Percentiles rank a stretch among this genome's conserved stretches.
Conservation (phyloP, 2,888 invertebrate species). For the Ditula angustiorana region DNA sequence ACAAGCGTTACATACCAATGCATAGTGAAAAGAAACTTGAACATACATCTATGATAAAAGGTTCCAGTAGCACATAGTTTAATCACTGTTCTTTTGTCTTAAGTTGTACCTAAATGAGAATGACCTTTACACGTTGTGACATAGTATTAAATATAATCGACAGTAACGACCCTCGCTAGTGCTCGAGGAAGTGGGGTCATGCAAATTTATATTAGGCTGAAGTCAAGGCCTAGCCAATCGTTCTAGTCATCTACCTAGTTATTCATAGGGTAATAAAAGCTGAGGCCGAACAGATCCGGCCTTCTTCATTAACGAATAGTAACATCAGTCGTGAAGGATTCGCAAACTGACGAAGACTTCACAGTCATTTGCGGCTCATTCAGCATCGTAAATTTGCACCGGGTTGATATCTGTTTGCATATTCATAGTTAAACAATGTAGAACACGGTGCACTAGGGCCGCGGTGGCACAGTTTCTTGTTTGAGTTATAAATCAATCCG, state of each 20-base stretch:
- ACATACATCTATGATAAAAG: not conserved
- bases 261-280: conserved; percentile 77
- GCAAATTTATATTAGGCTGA: conserved; percentile 77
- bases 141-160: conserved; percentile 67
- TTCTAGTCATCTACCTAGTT: conserved; percentile 72
- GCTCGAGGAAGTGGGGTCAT: conserved; percentile 80
- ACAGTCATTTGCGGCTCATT: conserved; percentile 26
- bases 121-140: conserved; percentile 57
- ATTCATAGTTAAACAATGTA: conserved; percentile 77
- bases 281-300: conserved; percentile 67
- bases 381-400: conserved; percentile 42
- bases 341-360: conserved; percentile 13
- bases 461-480: conserved; percentile 82
- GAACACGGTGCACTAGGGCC: conserved; percentile 73
- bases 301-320: conserved; percentile 58
- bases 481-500: conserved; percentile 80
- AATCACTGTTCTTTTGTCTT: conserved; percentile 29
- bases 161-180: conserved; percentile 70
- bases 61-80: conserved; percentile 6
- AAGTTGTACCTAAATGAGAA: conserved; percentile 34
- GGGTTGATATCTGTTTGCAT: conserved; percentile 66
- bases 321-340: conserved; percentile 41
- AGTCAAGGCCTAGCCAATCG: conserved; percentile 82
- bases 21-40: not conserved
- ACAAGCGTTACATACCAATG: conserved; percentile 8